Evolutionary conservation across 2,888 invertebrate species (phyloP).

Genomic region (Acanthosoma haemorrhoidale): DNA sequence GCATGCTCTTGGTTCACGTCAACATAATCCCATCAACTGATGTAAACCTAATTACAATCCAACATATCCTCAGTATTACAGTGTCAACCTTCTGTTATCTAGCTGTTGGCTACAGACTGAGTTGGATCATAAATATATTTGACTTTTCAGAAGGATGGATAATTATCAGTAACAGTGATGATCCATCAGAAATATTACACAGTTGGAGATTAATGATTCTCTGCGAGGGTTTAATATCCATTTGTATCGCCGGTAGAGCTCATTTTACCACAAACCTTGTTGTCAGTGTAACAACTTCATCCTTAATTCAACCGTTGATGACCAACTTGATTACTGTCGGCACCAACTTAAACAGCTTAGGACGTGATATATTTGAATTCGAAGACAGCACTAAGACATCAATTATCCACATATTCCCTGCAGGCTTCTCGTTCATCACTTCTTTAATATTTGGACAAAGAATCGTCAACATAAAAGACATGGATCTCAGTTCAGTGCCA

Average conservation of each 20-base stretch:
- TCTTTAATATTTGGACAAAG: conserved; percentile 5
- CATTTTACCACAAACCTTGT: conserved; percentile 13
- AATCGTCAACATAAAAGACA: conserved; percentile 7
- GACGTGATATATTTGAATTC: not conserved
- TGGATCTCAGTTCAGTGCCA: conserved; percentile 22
- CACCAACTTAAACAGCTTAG: conserved; percentile 3
- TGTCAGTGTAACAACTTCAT: not conserved
- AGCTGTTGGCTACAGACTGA: conserved; percentile 5
- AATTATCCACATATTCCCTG: conserved; percentile 13
- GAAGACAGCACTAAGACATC: conserved; percentile 3
- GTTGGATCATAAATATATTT: not conserved
- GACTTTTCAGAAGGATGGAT: not conserved
- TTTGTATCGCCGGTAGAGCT: conserved; percentile 12
- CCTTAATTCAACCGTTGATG: conserved; percentile 9
- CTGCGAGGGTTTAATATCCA: conserved; percentile 17
- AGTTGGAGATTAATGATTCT: conserved; percentile 14
- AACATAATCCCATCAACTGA: conserved; percentile 22
- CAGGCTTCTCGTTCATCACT: conserved; percentile 10
- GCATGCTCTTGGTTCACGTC: conserved; percentile 20
- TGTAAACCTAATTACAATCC: conserved; percentile 22
- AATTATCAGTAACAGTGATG: not conserved
- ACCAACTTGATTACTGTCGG: conserved; percentile 9
- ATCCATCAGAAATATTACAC: not conserved
- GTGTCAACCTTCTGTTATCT: conserved; percentile 11
- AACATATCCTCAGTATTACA: conserved; percentile 26